Conservation (phyloP, 2,113 vertebrate genomes). For the Odontesthes bonariensis region DNA sequence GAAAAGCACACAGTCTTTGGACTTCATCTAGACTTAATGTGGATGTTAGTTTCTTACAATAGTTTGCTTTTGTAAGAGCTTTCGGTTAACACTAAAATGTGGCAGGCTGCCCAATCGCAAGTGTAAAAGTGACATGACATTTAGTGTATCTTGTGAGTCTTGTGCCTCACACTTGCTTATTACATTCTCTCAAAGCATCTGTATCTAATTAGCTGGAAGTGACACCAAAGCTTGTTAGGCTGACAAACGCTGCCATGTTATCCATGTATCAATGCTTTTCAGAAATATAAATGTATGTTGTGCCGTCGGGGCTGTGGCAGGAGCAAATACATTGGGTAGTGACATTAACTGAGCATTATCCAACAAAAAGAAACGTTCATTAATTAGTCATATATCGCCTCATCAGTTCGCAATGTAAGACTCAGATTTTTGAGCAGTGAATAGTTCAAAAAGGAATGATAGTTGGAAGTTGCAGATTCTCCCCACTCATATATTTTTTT, state of each 20-base stretch:
- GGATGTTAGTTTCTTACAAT: slow-evolving; percentile 10
- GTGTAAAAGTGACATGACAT: too few relatives aligned
- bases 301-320: too few relatives aligned
- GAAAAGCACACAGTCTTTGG: neutral
- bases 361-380: neutral
- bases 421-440: neutral
- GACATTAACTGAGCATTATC: neutral
- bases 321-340: neutral
- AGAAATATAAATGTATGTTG: too few relatives aligned
- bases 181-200: too few relatives aligned
- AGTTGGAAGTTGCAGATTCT: neutral
- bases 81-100: slow-evolving; percentile 35
- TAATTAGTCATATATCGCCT: neutral
- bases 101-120: neutral
- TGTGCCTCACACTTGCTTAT: too few relatives aligned
- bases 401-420: neutral
- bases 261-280: too few relatives aligned
- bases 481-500: neutral
- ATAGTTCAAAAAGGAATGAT: neutral
- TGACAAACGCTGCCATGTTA: too few relatives aligned
- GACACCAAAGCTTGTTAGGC: too few relatives aligned
- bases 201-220: too few relatives aligned
- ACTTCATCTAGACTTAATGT: slow-evolving; percentile 15
- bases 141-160: too few relatives aligned
- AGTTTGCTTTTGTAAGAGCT: slow-evolving; percentile 3